phyloP scores from a whole-genome alignment of 1,140 invertebrate species.

The Leptopilina clavipes region DNA sequence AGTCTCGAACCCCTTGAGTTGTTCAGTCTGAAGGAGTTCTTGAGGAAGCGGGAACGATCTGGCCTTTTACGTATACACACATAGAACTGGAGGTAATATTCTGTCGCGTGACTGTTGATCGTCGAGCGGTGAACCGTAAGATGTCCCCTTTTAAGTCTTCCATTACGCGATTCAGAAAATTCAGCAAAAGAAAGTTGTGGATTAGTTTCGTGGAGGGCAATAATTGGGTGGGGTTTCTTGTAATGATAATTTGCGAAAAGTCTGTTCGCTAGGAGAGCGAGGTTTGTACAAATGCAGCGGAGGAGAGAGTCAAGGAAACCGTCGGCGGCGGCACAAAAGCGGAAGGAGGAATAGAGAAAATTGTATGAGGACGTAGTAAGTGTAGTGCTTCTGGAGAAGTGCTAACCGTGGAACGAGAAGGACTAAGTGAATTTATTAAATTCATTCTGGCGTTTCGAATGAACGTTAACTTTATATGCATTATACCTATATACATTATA shows the following conservation, averaged over 20 bases:
- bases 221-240: constrained; percentile 4
- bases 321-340: background rate
- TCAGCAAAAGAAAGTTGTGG: constrained; percentile 31
- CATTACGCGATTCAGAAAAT: constrained; percentile 40
- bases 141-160: constrained; percentile 8
- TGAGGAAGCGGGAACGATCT: background rate
- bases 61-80: background rate
- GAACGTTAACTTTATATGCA: constrained; percentile 13
- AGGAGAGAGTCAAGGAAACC: background rate
- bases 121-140: background rate
- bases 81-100: background rate
- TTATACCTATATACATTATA: constrained; percentile 20
- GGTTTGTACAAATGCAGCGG: constrained; percentile 4
- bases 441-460: constrained; percentile 7
- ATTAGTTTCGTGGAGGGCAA: background rate
- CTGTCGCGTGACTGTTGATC: constrained; percentile 23
- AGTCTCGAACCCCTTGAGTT: background rate
- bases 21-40: background rate
- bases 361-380: constrained; percentile 1
- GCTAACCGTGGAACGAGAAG: constrained; percentile 13
- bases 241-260: constrained; percentile 24
- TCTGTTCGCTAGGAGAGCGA: background rate
- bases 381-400: background rate
- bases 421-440: constrained; percentile 32
- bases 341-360: constrained; percentile 1